These are phyloP conservation scores for Ctenochaetus hawaiiensis DNA, from an alignment of 2,797 vertebrate species.

Conservation along the genomic window DNA sequence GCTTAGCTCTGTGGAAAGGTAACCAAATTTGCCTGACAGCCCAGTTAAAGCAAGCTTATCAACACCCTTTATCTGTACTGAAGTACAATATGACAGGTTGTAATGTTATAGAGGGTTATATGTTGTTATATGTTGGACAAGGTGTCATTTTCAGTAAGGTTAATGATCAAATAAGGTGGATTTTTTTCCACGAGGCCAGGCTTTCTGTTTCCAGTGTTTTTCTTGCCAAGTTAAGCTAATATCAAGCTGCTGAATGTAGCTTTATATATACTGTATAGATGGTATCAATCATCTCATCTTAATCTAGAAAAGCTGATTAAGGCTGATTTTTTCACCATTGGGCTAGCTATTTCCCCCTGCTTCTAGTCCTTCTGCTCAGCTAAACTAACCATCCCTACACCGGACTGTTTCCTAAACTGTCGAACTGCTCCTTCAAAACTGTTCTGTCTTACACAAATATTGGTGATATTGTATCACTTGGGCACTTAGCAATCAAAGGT, in stretches of 20 bases:
- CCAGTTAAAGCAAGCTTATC: not conserved
- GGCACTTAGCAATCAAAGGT: constrained; percentile 19
- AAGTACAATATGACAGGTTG: not conserved
- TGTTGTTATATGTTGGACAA: too few relatives aligned
- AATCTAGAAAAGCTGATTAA: not conserved
- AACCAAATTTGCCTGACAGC: not conserved
- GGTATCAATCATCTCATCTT: too few relatives aligned
- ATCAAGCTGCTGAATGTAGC: not conserved
- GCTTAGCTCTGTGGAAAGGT: not conserved
- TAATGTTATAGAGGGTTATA: not conserved
- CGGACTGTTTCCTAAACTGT: not conserved
- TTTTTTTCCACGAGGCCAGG: not conserved
- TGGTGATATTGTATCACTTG: not conserved
- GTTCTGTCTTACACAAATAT: not conserved
- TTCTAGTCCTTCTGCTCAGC: not conserved
- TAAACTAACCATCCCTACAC: not conserved
- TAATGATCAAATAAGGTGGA: not conserved
- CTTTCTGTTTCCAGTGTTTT: too few relatives aligned
- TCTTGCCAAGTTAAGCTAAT: not conserved
- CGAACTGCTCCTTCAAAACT: constrained; percentile 3
- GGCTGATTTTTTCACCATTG: not conserved
- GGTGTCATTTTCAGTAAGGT: too few relatives aligned
- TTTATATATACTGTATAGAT: too few relatives aligned
- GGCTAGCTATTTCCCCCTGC: not conserved
- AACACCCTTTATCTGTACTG: not conserved